A percentile compares a stretch with the other conserved stretches of the same genome.
phyloP scores from a whole-genome alignment of 2,888 invertebrate species.

The Drosophila anomelani region DNA sequence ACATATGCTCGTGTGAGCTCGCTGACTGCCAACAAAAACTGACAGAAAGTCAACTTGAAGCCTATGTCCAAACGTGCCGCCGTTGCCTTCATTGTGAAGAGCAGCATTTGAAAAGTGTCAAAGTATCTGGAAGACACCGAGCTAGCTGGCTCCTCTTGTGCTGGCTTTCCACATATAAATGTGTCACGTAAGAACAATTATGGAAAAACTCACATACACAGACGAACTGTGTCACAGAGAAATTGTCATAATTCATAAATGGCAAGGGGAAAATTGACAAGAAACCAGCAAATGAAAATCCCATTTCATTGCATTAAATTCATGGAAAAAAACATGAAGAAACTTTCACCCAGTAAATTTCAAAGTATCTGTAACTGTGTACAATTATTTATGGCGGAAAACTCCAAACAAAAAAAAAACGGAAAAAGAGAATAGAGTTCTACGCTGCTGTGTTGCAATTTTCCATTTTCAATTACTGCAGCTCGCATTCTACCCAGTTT shows the following conservation, averaged over 20 bases:
- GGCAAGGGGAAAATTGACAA: slow-evolving; percentile 7
- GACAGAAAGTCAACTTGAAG: slow-evolving; percentile 32
- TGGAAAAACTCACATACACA: slow-evolving; percentile 43
- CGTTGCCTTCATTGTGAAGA: slow-evolving; percentile 11
- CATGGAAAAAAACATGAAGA: slow-evolving; percentile 7
- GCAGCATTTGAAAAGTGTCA: slow-evolving; percentile 45
- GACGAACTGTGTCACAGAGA: slow-evolving; percentile 49
- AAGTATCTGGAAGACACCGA: slow-evolving; percentile 37
- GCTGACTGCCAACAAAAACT: slow-evolving; percentile 22
- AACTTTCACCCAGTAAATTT: slow-evolving; percentile 45
- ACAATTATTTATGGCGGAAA: slow-evolving; percentile 41
- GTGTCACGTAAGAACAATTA: slow-evolving; percentile 58
- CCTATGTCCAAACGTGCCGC: slow-evolving; percentile 33
- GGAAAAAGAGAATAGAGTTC: slow-evolving; percentile 15
- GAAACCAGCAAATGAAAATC: slow-evolving; percentile 37
- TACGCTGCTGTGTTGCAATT: slow-evolving; percentile 29
- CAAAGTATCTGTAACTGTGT: slow-evolving; percentile 2
- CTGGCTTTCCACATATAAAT: slow-evolving; percentile 21
- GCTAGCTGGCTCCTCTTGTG: not conserved
- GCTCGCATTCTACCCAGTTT: not conserved
- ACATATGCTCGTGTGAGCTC: slow-evolving; percentile 33
- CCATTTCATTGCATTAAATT: slow-evolving; percentile 45
- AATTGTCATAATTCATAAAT: slow-evolving; percentile 47
- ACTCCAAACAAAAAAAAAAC: not conserved
- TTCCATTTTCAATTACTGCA: slow-evolving; percentile 29